phyloP scores from a whole-genome alignment of 2,888 invertebrate genomes.

The Ligdia adustata region DNA sequence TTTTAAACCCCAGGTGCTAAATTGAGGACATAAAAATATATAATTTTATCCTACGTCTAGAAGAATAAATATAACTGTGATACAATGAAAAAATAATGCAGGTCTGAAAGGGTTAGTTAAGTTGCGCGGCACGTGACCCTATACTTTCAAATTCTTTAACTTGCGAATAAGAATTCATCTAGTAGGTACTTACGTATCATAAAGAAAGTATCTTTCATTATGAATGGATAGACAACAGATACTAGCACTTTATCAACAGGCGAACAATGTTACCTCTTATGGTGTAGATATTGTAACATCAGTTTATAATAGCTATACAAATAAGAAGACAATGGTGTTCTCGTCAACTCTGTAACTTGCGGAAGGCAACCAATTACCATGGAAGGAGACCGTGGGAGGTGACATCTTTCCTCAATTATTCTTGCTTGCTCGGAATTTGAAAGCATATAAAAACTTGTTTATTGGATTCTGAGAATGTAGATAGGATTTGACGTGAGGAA shows the following conservation, averaged over 20 bases:
- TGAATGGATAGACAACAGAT: neutral
- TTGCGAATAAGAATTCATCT: too few species aligned
- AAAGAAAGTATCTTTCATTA: neutral
- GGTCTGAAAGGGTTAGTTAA: too few species aligned
- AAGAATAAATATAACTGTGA: too few species aligned
- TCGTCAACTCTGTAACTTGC: conserved; percentile 26
- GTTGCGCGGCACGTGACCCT: too few species aligned
- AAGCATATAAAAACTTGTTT: neutral
- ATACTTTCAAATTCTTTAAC: too few species aligned
- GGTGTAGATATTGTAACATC: conserved; percentile 11
- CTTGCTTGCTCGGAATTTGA: neutral
- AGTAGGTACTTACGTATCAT: too few species aligned
- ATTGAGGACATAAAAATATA: too few species aligned
- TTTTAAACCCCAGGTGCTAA: too few species aligned
- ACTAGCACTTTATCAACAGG: too few species aligned
- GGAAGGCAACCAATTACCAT: conserved; percentile 35
- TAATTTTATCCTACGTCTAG: too few species aligned
- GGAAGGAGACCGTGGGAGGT: conserved; percentile 43
- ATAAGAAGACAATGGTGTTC: conserved; percentile 34
- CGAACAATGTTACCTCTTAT: conserved; percentile 10
- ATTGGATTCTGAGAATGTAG: neutral
- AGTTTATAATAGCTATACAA: neutral
- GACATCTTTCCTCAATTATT: conserved; percentile 14
- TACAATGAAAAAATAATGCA: too few species aligned
- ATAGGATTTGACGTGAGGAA: neutral